These are phyloP conservation scores for Melanocharis versteri DNA, from an alignment of 2,113 vertebrate genomes.

Conservation along the genomic window DNA sequence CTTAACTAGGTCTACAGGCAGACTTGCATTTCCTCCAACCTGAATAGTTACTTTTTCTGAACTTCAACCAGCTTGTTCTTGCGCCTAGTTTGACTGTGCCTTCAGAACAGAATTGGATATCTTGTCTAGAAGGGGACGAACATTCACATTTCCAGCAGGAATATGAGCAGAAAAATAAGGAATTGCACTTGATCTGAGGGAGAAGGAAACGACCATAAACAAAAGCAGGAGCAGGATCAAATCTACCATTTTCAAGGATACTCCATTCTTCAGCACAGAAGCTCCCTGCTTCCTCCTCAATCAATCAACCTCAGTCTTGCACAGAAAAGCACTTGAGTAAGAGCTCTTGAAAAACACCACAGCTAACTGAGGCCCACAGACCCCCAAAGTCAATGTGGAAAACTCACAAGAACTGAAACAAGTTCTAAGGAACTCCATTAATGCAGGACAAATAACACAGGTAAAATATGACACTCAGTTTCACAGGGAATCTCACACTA, in stretches of 20 bases:
- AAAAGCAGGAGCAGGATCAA: not conserved
- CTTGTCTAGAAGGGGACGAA: not conserved
- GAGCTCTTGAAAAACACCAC: not conserved
- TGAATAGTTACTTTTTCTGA: not conserved
- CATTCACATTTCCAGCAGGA: not conserved
- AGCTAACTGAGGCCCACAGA: not conserved
- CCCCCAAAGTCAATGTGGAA: not conserved
- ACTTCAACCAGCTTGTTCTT: not conserved
- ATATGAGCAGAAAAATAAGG: not conserved
- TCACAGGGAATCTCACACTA: not conserved
- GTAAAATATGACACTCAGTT: not conserved
- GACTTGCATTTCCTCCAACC: not conserved
- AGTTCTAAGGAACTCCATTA: not conserved
- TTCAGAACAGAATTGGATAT: not conserved
- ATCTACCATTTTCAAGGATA: not conserved
- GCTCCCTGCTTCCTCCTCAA: not conserved
- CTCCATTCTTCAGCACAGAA: not conserved
- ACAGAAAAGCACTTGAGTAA: not conserved
- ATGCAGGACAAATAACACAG: not conserved
- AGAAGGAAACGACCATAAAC: not conserved
- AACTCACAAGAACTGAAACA: not conserved
- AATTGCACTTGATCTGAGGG: not conserved
- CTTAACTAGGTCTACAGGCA: not conserved
- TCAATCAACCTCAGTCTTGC: not conserved
- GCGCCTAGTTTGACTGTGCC: not conserved